These are phyloP conservation scores for Lasiurus cinereus DNA, from an alignment of 2,113 vertebrate species.

Conservation along the genomic window DNA sequence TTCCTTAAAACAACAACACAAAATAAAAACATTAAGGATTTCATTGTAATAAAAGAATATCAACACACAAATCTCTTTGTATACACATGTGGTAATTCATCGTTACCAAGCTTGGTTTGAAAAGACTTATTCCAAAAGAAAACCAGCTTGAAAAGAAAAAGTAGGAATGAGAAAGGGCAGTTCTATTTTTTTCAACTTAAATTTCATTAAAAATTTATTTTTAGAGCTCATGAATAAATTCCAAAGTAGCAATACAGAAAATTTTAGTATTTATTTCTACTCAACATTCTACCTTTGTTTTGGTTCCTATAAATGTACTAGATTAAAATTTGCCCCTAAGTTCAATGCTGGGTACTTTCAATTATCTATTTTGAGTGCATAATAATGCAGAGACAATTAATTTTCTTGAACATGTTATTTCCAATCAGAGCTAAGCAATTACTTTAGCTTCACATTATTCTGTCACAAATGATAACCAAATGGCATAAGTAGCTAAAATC, in stretches of 20 bases:
- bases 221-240: conserved; percentile 40
- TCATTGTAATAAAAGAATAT: conserved; percentile 13
- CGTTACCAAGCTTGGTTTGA: neutral
- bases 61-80: neutral
- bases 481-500: conserved; percentile 33
- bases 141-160: neutral
- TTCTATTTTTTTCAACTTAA: neutral
- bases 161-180: neutral
- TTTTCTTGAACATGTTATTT: conserved; percentile 69
- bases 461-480: conserved; percentile 70
- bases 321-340: conserved; percentile 30
- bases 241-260: conserved; percentile 51
- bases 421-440: conserved; percentile 51
- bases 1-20: neutral
- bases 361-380: conserved; percentile 42
- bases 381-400: conserved; percentile 44
- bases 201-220: conserved; percentile 74
- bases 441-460: conserved; percentile 70
- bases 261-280: conserved; percentile 58
- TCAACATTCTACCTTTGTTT: conserved; percentile 53
- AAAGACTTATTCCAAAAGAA: neutral
- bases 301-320: conserved; percentile 33
- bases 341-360: conserved; percentile 40
- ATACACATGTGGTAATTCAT: conserved; percentile 9
- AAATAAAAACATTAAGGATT: neutral